Evolutionary conservation across 2,797 vertebrate species (phyloP), one percentile per base, ranked within the genome.

Genomic region (Arrhamphus sclerolepis): DNA sequence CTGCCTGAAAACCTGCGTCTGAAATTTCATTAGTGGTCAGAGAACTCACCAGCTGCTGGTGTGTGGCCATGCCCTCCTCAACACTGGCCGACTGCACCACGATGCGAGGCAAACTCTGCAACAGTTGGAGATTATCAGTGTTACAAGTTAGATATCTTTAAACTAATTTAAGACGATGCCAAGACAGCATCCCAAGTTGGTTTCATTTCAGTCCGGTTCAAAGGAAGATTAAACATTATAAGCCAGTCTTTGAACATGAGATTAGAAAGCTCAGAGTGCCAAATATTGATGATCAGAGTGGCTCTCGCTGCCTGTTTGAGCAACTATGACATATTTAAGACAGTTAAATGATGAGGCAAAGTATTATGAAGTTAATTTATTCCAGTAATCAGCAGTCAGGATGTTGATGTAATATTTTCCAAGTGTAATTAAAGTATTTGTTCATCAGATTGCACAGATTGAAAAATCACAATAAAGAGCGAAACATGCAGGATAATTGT

Each of bases 61-160:
- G 62, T 44, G 60, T 56, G 66, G 70, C 69, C 53, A 84, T 22
- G 24, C 61, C 70, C 4, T 91, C 91, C 6, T 90, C 88, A 6
- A 88, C 52, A 1, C 89, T 90, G 71, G 91, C 85, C 0, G 87
- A 87, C 68, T 91, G 91, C 57, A 91, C 90, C 62, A 90, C 6
- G 66, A 91, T 90, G 47, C 78, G 85, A 26, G 90, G 90, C 62
- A 85, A 18, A 66, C 28, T 61, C 88, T 89, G 81, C 16, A 1
- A 17, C 56, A 46, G 29, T 40, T 52, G 38, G 13, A n/a, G 8
- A 46, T 31, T 64, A 0, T 4, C 34, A 20, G 22, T 0, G 7
- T 5, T 50, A 13, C 11, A 38, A 8, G 1, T 14, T 1, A 38
- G 13, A 38, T 4, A 16, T 16, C 34, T 38, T 16, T 16, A 5